Percentiles rank a stretch among this genome's conserved stretches.
Evolutionary conservation across 2,113 vertebrate genomes (phyloP).

Genomic region (Gambusia holbrooki): DNA sequence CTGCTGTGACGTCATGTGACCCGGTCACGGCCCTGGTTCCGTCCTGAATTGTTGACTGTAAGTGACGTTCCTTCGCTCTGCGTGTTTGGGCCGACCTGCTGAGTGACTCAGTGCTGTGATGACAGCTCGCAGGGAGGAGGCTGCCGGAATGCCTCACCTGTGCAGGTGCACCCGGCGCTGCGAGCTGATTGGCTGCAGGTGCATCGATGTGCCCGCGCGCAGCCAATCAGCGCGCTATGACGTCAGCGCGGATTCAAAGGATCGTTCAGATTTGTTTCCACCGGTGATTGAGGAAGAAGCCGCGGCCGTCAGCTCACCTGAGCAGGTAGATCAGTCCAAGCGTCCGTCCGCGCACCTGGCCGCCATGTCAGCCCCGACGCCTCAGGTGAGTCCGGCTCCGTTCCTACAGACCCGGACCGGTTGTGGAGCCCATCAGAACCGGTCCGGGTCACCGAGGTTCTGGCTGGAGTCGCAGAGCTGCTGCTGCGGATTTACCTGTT

Average conservation of each 20-base stretch:
- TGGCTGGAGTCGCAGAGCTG: background rate
- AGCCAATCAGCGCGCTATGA: conserved; percentile 20
- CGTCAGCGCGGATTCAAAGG: conserved; percentile 55
- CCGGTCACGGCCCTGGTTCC: background rate
- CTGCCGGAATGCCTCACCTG: background rate
- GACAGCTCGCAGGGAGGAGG: background rate
- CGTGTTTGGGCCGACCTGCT: background rate
- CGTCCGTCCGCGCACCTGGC: background rate
- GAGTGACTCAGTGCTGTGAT: background rate
- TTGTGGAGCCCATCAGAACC: background rate
- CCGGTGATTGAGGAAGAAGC: background rate
- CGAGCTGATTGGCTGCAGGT: conserved; percentile 44
- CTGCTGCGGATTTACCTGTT: conserved; percentile 54
- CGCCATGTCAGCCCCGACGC: conserved; percentile 57
- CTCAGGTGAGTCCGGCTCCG: conserved; percentile 51
- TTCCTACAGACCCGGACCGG: background rate
- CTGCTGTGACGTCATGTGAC: no score
- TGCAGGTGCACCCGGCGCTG: conserved; percentile 27
- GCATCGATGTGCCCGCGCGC: background rate
- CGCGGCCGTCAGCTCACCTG: background rate
- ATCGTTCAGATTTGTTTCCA: conserved; percentile 18
- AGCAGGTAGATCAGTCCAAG: background rate
- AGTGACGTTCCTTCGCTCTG: no score
- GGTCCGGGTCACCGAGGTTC: background rate
- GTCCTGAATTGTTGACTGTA: background rate